Evolutionary conservation across 1,140 invertebrate genomes (phyloP), one percentile per base, ranked within the genome.

Genomic region (Drosophila yakuba): DNA sequence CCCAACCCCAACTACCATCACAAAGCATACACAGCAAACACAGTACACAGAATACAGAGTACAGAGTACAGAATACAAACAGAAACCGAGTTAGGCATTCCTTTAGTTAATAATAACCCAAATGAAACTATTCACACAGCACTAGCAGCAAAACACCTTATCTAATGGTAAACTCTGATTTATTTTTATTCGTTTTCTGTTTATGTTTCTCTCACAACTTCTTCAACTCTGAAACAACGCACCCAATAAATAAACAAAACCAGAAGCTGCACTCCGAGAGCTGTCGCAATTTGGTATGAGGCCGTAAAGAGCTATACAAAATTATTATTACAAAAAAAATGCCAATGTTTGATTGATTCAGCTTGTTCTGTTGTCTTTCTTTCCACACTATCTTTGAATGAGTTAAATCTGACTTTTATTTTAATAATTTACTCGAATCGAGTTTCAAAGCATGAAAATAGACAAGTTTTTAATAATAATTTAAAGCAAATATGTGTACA

Each of bases 211-310:
- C 43, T 58, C 45, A 63, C 74, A 80, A 69, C 59, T 66, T 62
- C 64, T 63, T 17, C 55, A 58, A 78, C 67, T 48, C 45, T 47
- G 54, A 62, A 43, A 64, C 36, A 67, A 72, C 56, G 61, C 67
- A 57, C 35, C 68, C 38, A 61, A 57, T 62, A 52, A 75, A 62
- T 57, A 77, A 82, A 75, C 52, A 83, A 83, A 90, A 91, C 80
- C 78, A 92, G 91, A 89, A 90, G 89, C 74, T 91, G 91, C 80
- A 91, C 91, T 91, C 91, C 84, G 91, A 92, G 82, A 92, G 91
- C 81, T 92, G 91, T 92, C 91, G 91, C 91, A 92, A 92, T 84
- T 91, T 92, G 91, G 91, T 92, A 92, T 92, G 91, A 74, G 84
- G 80, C 81, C 72, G 71, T 52, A 50, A 58, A 59, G 52, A 52